Evolutionary conservation across 2,888 invertebrate species (phyloP).

Genomic region (Leptinotarsa tumamoca): DNA sequence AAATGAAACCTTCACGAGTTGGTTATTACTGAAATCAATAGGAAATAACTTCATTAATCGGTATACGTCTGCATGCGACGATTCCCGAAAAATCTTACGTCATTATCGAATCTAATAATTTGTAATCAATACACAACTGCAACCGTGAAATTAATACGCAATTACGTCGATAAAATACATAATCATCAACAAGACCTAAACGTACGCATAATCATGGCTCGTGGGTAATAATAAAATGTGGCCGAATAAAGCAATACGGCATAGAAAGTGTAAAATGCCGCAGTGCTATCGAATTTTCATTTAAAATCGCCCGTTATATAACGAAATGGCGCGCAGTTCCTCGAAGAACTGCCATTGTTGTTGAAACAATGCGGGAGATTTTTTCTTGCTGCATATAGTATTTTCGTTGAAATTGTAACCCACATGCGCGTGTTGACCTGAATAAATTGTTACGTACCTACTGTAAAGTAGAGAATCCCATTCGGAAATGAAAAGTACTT

Average conservation of each 20-base stretch:
- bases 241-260: background rate
- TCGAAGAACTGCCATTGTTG: constrained; percentile 8
- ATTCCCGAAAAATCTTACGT: background rate
- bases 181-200: background rate
- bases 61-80: too few relatives aligned
- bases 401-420: constrained; percentile 16
- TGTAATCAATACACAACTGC: constrained; percentile 5
- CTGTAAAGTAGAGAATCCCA: background rate
- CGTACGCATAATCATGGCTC: constrained; percentile 6
- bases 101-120: background rate
- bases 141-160: constrained; percentile 3
- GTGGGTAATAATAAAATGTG: background rate
- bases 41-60: too few relatives aligned
- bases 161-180: background rate
- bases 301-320: constrained; percentile 5
- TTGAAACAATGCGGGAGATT: constrained; percentile 15
- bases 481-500: background rate
- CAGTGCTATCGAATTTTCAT: constrained; percentile 30
- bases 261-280: constrained; percentile 28
- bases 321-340: constrained; percentile 5
- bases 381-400: constrained; percentile 2
- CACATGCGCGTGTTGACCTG: constrained; percentile 16
- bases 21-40: too few relatives aligned
- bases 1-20: too few relatives aligned
- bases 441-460: background rate